Evolutionary conservation across 2,888 invertebrate species (phyloP).

Genomic region (Sepioteuthis lessoniana): DNA sequence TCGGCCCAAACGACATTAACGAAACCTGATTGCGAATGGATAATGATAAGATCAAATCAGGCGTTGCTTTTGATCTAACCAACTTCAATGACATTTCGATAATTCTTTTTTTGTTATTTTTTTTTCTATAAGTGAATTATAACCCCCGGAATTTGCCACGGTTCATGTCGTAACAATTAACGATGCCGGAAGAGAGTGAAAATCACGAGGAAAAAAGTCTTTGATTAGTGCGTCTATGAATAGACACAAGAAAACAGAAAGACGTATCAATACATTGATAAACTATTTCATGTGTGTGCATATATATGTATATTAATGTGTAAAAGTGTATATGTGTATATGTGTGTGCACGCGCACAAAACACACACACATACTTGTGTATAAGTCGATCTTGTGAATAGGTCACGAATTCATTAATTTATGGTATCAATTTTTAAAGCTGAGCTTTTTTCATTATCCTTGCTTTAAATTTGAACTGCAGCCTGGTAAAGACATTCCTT

Average conservation of each 20-base stretch:
- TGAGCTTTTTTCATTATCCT: too few species aligned
- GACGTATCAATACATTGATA: background rate
- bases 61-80: background rate
- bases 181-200: background rate
- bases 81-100: background rate
- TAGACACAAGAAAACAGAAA: background rate
- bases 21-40: background rate
- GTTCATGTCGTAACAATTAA: background rate
- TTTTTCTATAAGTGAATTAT: background rate
- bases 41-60: background rate
- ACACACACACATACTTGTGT: too few species aligned
- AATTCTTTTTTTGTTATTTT: background rate
- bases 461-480: too few species aligned
- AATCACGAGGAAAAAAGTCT: too few species aligned
- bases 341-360: background rate
- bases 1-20: background rate
- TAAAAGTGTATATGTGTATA: background rate
- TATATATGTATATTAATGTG: background rate
- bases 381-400: too few species aligned
- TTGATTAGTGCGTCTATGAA: background rate
- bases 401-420: too few species aligned
- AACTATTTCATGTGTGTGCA: background rate
- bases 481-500: too few species aligned
- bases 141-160: background rate
- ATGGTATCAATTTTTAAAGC: too few species aligned